phyloP scores from a whole-genome alignment of 2,888 invertebrate genomes.

The Athalia circularis region DNA sequence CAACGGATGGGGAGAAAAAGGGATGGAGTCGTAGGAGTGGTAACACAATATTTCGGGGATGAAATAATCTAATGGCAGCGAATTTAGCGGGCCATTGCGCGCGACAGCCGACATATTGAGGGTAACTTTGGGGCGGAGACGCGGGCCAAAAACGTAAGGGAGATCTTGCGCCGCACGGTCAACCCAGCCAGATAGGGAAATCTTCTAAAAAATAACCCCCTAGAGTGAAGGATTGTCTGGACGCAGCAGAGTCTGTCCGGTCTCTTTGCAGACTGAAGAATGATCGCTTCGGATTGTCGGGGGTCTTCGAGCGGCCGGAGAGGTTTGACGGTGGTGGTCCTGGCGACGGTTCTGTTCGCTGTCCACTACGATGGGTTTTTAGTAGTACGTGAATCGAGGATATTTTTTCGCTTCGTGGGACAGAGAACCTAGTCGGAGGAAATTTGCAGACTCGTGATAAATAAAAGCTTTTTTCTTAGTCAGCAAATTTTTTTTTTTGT shows the following conservation, averaged over 20 bases:
- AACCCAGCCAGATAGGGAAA: constrained; percentile 44
- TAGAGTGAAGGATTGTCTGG: constrained; percentile 42
- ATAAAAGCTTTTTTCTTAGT: too few relatives aligned
- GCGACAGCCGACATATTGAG: constrained; percentile 42
- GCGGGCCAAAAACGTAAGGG: constrained; percentile 35
- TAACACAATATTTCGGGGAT: constrained; percentile 47
- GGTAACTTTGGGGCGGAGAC: constrained; percentile 39
- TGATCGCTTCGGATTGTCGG: constrained; percentile 43
- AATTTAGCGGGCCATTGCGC: constrained; percentile 46
- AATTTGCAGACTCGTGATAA: too few relatives aligned
- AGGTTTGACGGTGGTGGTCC: constrained; percentile 26
- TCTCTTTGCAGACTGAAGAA: constrained; percentile 31
- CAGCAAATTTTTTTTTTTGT: too few relatives aligned
- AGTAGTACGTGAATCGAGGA: constrained; percentile 6
- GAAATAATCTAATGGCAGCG: constrained; percentile 48
- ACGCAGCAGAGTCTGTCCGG: constrained; percentile 29
- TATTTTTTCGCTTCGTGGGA: background rate
- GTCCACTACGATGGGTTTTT: constrained; percentile 14
- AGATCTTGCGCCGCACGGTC: constrained; percentile 8
- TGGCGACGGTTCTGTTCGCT: background rate
- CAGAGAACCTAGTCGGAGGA: background rate
- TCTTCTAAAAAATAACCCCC: constrained; percentile 48
- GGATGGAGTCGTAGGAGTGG: constrained; percentile 18
- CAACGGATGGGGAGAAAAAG: constrained; percentile 1
- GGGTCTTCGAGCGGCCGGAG: constrained; percentile 39